Evolutionary conservation across 2,113 vertebrate genomes (phyloP), one percentile per base, ranked within the genome.

Genomic region (Falcunculus frontatus): DNA sequence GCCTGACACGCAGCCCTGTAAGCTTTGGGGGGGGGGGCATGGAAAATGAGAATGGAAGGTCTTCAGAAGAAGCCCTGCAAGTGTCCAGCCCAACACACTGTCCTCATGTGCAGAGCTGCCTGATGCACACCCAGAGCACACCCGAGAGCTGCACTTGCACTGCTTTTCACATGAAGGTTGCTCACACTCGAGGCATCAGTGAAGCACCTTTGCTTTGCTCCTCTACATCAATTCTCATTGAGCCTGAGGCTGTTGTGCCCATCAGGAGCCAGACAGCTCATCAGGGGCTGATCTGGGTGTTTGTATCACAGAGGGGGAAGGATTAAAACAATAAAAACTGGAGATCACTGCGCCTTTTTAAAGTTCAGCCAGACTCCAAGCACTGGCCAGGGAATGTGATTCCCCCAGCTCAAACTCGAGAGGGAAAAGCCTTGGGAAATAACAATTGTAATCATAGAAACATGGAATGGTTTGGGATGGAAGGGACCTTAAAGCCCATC

Each of bases 401-500:
- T 72, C 22, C 49, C 7, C 8, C 56, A 73, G 79, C 42, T 88
- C 63, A 27, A 52, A 32, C 7, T 35, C 4, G 26, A 37, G 60
- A 44, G 44, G 1, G 17, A 23, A 62, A 30, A 35, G 7, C 46
- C 29, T 49, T 64, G 42, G 37, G 53, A 83, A 83, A 74, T 14
- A 11, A 11, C 44, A 23, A 21, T 39, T 46, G 41, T 35, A 30
- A 8, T n/a, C 30, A 18, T 0, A 26, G 25, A 52, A 53, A 41
- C 3, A 21, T 10, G 20, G 33, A 8, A 39, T 53, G 20, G 20
- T 13, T 33, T n/a, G 69, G 23, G 60, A 2, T 16, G 52, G 68
- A 3, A n/a, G 15, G 3, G 53, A 46, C 1, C 17, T 42, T 2
- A 57, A 32, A 73, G 0, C 11, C 2, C 67, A 19, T 0, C n/a